Evolutionary conservation across 2,888 invertebrate genomes (phyloP).

Genomic region (Sarcophaga caerulescens): DNA sequence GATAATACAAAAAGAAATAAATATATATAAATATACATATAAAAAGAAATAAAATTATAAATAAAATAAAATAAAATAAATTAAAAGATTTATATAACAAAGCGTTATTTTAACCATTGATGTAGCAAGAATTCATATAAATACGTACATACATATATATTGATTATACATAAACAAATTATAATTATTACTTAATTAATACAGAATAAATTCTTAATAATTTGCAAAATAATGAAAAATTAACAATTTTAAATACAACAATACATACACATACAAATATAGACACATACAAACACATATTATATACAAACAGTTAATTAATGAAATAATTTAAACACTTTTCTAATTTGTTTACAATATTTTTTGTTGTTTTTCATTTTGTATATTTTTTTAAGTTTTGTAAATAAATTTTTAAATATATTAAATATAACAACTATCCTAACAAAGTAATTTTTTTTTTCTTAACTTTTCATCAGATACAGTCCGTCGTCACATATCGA

Average conservation of each 20-base stretch:
- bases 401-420: slow-evolving; percentile 67
- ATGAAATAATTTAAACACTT: slow-evolving; percentile 6
- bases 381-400: slow-evolving; percentile 47
- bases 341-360: slow-evolving; percentile 54
- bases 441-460: not conserved
- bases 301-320: slow-evolving; percentile 35
- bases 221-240: slow-evolving; percentile 32
- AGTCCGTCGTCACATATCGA: not conserved
- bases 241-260: not conserved
- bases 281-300: slow-evolving; percentile 16
- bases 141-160: slow-evolving; percentile 20
- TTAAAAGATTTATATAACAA: slow-evolving; percentile 70
- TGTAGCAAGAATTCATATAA: slow-evolving; percentile 74
- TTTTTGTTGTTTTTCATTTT: not conserved
- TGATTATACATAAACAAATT: slow-evolving; percentile 10
- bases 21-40: slow-evolving; percentile 26
- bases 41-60: slow-evolving; percentile 45
- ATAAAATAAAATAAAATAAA: slow-evolving; percentile 22
- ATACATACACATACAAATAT: not conserved
- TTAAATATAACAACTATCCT: slow-evolving; percentile 54
- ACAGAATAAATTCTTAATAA: slow-evolving; percentile 43
- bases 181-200: slow-evolving; percentile 54
- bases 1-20: slow-evolving; percentile 1
- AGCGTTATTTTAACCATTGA: slow-evolving; percentile 72
- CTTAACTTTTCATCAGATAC: not conserved